Evolutionary conservation across 2,113 vertebrate species (phyloP), one percentile per base, ranked within the genome.

Genomic region (Ammodytes dubius): DNA sequence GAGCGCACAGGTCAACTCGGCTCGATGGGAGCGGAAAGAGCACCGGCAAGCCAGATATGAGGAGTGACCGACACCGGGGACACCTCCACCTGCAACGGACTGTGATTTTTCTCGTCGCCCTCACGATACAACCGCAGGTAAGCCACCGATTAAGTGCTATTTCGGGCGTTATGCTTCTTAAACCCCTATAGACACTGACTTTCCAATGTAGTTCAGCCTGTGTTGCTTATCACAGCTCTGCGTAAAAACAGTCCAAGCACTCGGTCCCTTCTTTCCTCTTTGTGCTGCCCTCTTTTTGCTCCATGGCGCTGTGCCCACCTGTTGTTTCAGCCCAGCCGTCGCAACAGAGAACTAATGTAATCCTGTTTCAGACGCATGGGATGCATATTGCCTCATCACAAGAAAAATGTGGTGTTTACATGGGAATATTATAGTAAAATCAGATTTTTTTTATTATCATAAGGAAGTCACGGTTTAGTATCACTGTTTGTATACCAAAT

Each of bases 91-190:
- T 92, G 86, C 90, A 66, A 66, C 87, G 92, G 83, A 68, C 88
- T 76, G 73, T 92, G 81, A 47, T 95, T 69, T 77, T 95, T 71
- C 89, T 96, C 14, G 61, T 92, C 47, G 87, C 89, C n/a, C 91
- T 96, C 70, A 84, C 92, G 42, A 70, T 95, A 60, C 94, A 95
- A 53, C 86, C 91, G 61, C 93, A 93, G 93, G 95, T 96, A 94
- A 96, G 92, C 91, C 75, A 75, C 89, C 54, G 90, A 93, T 94
- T 93, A 92, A 87, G 88, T 68, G 87, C 94, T 95, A 95, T 95
- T 94, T 89, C 79, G 57, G 88, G 89, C 87, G 35, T 12, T 83
- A 56, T 77, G 79, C 52, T 27, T 10, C 88, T 87, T 91, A 74
- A 87, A 86, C 76, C 86, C 77, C 63, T 50, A 35, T 13, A 12